These are phyloP conservation scores for Oreohelix idahoensis DNA, from an alignment of 1,140 invertebrate species.

Conservation along the genomic window DNA sequence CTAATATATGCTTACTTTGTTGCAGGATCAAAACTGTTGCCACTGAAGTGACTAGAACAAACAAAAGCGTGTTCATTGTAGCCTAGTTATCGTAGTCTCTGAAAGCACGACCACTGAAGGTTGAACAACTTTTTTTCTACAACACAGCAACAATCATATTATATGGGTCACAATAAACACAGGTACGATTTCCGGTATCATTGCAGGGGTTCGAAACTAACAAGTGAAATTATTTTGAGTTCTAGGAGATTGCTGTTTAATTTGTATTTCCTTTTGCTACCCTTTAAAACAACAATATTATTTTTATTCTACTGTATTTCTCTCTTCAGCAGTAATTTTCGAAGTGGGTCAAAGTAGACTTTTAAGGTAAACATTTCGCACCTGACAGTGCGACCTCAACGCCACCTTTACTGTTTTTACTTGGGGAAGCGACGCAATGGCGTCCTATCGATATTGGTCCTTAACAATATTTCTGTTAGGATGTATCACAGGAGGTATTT, in stretches of 20 bases:
- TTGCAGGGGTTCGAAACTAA: slow-evolving; percentile 9
- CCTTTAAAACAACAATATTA: too few species aligned
- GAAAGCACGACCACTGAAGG: background rate
- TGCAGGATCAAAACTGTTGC: slow-evolving; percentile 6
- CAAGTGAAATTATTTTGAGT: background rate
- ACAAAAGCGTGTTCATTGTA: slow-evolving; percentile 32
- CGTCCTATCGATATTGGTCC: background rate
- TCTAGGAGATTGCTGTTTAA: too few species aligned
- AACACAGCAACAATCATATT: background rate
- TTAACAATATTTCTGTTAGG: background rate
- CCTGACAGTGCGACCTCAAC: background rate
- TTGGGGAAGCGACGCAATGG: slow-evolving; percentile 16
- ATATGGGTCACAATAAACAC: background rate
- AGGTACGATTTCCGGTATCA: slow-evolving; percentile 22
- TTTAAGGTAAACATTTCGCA: background rate
- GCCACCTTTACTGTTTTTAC: background rate
- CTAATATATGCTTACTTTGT: slow-evolving; percentile 28
- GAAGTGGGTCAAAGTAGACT: background rate
- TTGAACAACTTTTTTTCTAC: background rate
- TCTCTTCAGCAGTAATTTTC: background rate
- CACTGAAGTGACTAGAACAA: background rate
- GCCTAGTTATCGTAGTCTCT: background rate
- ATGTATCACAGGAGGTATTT: slow-evolving; percentile 18
- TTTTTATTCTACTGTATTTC: background rate
- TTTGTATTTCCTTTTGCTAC: too few species aligned